Conservation (phyloP, 2,888 invertebrate genomes). For the Diploptera punctata region DNA sequence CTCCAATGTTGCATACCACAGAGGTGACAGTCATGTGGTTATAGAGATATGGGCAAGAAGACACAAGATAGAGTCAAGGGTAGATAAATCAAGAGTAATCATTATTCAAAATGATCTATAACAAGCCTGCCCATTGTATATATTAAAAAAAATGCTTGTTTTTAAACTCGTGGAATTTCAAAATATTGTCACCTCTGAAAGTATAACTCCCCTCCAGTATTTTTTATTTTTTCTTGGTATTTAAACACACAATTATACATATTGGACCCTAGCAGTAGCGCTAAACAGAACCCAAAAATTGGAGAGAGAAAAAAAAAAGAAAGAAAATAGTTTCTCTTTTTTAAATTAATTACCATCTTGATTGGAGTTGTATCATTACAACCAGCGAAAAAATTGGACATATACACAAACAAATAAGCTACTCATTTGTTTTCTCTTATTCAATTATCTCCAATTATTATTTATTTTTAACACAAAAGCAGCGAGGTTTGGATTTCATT, state of each 20-base stretch:
- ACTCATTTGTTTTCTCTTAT: conserved; percentile 39
- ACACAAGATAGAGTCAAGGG: not conserved
- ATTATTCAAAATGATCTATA: too few relatives aligned
- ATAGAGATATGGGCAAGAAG: not conserved
- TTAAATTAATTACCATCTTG: conserved; percentile 29
- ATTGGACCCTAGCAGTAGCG: conserved; percentile 42
- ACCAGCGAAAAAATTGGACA: conserved; percentile 43
- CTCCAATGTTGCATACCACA: not conserved
- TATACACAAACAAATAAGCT: conserved; percentile 44
- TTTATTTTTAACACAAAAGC: conserved; percentile 30
- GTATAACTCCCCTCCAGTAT: conserved; percentile 29
- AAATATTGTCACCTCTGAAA: conserved; percentile 15
- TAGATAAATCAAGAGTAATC: not conserved
- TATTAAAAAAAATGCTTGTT: too few relatives aligned
- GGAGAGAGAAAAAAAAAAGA: too few relatives aligned
- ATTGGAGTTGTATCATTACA: conserved; percentile 40
- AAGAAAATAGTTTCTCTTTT: conserved; percentile 38
- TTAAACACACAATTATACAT: conserved; percentile 38
- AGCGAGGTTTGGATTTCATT: conserved; percentile 35
- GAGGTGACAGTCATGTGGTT: conserved; percentile 11
- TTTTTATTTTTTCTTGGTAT: conserved; percentile 27
- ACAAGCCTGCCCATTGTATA: not conserved
- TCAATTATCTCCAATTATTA: conserved; percentile 19
- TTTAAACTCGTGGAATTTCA: too few relatives aligned
- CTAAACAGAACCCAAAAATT: conserved; percentile 41